These are phyloP conservation scores for Lycorma delicatula DNA, from an alignment of 1,140 invertebrate genomes.

Conservation along the genomic window DNA sequence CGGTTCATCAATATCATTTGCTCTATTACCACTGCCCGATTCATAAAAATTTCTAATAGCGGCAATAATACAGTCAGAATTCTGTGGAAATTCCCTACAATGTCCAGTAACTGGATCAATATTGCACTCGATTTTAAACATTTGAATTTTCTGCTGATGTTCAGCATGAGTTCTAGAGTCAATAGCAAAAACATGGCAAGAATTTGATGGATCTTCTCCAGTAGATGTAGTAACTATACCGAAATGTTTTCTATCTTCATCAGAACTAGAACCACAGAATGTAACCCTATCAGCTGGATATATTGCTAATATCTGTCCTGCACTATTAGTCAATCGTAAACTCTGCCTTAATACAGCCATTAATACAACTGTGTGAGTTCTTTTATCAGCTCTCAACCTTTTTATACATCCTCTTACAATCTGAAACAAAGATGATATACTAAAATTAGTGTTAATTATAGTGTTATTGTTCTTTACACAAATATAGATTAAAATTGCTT, in stretches of 20 bases:
- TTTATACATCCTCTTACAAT: slow-evolving; percentile 72
- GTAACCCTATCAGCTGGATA: slow-evolving; percentile 79
- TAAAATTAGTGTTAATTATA: too few species aligned
- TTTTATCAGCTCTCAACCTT: slow-evolving; percentile 79
- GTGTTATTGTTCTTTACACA: too few species aligned
- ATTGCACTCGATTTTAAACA: slow-evolving; percentile 71
- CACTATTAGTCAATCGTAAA: slow-evolving; percentile 63
- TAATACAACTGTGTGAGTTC: slow-evolving; percentile 75
- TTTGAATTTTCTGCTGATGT: slow-evolving; percentile 64
- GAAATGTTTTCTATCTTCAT: slow-evolving; percentile 86
- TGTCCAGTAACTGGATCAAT: slow-evolving; percentile 53
- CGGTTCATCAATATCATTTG: slow-evolving; percentile 31
- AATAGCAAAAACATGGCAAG: slow-evolving; percentile 92
- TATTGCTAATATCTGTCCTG: slow-evolving; percentile 51
- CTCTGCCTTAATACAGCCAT: slow-evolving; percentile 74
- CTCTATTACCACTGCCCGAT: slow-evolving; percentile 32
- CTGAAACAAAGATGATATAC: slow-evolving; percentile 42
- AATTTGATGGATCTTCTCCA: slow-evolving; percentile 56
- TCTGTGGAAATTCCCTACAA: slow-evolving; percentile 83
- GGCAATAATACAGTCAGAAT: slow-evolving; percentile 77
- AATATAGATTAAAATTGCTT: too few species aligned
- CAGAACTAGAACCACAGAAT: slow-evolving; percentile 81
- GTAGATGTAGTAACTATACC: slow-evolving; percentile 76
- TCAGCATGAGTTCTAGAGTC: slow-evolving; percentile 77
- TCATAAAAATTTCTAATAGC: slow-evolving; percentile 46